phyloP scores from a whole-genome alignment of 2,797 vertebrate genomes.

The Artibeus lituratus region DNA sequence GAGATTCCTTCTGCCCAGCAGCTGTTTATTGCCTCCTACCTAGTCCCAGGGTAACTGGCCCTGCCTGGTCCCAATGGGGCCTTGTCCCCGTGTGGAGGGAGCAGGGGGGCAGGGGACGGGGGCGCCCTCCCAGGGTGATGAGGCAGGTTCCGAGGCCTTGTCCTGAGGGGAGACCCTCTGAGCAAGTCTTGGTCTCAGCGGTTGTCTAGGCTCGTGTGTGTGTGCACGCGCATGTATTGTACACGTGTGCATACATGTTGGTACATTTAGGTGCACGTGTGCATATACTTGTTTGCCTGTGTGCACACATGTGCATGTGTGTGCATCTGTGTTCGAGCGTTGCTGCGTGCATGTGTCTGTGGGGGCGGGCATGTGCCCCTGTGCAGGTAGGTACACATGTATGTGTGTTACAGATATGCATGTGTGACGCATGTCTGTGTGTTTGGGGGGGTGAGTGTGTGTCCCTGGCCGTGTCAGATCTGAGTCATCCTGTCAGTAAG shows the following conservation, averaged over 20 bases:
- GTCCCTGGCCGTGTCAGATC: background rate
- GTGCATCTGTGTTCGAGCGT: background rate
- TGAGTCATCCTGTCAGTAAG: background rate
- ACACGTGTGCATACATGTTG: too few species aligned
- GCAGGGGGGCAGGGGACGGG: background rate
- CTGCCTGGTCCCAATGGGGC: background rate
- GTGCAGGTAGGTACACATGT: too few species aligned
- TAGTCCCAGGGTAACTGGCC: background rate
- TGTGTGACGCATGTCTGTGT: background rate
- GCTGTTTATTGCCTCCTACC: background rate
- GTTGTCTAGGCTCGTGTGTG: background rate
- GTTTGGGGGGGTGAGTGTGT: background rate
- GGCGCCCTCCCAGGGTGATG: fast-evolving
- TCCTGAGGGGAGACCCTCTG: background rate
- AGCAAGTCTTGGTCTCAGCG: too few species aligned
- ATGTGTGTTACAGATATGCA: background rate
- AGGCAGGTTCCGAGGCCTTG: background rate
- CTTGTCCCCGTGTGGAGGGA: background rate
- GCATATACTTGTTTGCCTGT: background rate
- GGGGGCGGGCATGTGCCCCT: too few species aligned
- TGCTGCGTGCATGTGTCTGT: background rate
- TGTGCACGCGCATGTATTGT: background rate
- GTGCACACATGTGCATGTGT: background rate
- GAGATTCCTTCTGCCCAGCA: background rate
- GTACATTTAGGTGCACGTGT: background rate